Evolutionary conservation across 2,888 invertebrate species (phyloP).

Genomic region (Cephus nigrinus): DNA sequence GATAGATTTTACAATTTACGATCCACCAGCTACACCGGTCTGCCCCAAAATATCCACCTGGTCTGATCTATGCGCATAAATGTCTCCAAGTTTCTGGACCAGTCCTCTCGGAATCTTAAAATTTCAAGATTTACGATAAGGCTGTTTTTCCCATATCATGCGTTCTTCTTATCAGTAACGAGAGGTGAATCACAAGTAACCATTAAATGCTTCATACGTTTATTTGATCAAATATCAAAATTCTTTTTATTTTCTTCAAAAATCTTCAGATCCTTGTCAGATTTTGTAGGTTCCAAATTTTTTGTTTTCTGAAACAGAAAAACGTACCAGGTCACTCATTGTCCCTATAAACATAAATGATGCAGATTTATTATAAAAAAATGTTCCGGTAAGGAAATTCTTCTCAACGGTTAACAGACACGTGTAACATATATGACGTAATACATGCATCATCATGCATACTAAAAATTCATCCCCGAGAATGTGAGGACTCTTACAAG

Average conservation of each 20-base stretch:
- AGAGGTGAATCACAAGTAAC: not conserved
- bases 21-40: slow-evolving; percentile 24
- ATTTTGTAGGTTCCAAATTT: not conserved
- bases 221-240: not conserved
- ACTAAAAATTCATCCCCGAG: not conserved
- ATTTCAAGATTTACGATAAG: not conserved
- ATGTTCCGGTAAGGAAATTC: not conserved
- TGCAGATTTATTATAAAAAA: too few relatives aligned
- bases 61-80: not conserved
- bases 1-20: slow-evolving; percentile 67
- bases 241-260: not conserved
- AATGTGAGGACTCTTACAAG: not conserved
- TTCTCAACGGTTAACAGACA: not conserved
- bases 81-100: not conserved
- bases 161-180: not conserved
- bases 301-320: not conserved
- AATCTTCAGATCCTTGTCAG: not conserved
- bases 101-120: not conserved
- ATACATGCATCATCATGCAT: not conserved
- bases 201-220: not conserved
- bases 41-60: slow-evolving; percentile 5
- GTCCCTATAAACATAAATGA: not conserved
- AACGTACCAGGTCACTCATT: not conserved
- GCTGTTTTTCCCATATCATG: not conserved
- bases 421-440: not conserved